Evolutionary conservation across 2,888 invertebrate species (phyloP), one percentile per base, ranked within the genome.

Genomic region (Carabus problematicus): DNA sequence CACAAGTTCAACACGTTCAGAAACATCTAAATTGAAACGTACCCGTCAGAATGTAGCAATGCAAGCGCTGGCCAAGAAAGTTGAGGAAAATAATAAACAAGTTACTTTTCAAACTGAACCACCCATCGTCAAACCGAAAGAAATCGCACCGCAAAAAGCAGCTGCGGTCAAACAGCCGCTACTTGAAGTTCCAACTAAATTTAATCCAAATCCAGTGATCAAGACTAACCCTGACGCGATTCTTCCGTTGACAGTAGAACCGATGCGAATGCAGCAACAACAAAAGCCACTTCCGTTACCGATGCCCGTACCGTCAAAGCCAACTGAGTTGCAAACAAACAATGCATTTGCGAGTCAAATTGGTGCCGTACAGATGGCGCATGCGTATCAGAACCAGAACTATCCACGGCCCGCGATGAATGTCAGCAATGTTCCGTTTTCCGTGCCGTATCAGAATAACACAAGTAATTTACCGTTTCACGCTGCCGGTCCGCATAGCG

Each of bases 31-130:
- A 75, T 72, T 75, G 64, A 81, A 83, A 72, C 84, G 87, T 71
- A 83, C 85, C 1, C 84, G 92, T 71, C 91, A 92, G 77, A 94
- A 93, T 80, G 91, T 93, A 55, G 93, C 93, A 0, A 88, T 94
- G 85, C 90, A 91, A 70, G 89, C 90, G 71, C 89, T 91, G 76
- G 87, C 90, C 84, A 84, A 89, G 72, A 89, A 90, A 71, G 88
- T 89, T 73, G 90, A 90, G 77, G 89, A 88, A 73, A 85, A 84
- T 55, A 89, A 88, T 75, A 90, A 90, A 78, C 89, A 90, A 84
- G 88, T 87, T 0, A 69, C 54, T 14, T 69, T 69, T 39, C 29
- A 55, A 18, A 69, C 69, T 14, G 69, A 69, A 54, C 68, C 68
- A 54, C 68, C 68, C 12, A 19, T 41, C 12, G 14, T 29, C 7